Percentiles rank a stretch among this genome's conserved stretches.
Evolutionary conservation across 2,113 vertebrate genomes (phyloP).

Genomic region (Myodes glareolus): DNA sequence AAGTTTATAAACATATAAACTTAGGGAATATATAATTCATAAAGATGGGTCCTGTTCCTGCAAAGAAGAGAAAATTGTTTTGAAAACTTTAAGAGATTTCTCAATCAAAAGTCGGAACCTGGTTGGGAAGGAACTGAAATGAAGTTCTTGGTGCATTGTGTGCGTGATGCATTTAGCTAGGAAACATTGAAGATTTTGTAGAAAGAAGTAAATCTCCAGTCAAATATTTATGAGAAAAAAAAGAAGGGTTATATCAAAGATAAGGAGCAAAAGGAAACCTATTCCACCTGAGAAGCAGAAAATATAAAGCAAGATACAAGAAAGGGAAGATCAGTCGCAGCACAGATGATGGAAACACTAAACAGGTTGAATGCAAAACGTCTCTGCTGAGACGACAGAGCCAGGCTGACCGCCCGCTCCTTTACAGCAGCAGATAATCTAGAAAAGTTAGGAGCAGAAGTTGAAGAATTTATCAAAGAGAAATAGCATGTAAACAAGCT

Average conservation of each 20-base stretch:
- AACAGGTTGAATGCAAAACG: background rate
- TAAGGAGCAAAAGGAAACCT: background rate
- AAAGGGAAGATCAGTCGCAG: background rate
- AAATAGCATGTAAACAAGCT: background rate
- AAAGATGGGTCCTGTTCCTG: background rate
- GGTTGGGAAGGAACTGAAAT: constrained; percentile 9
- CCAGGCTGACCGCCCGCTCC: background rate
- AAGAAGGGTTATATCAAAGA: background rate
- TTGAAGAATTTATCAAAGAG: background rate
- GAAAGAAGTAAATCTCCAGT: background rate
- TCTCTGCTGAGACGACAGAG: constrained; percentile 5
- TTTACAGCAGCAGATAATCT: constrained; percentile 1
- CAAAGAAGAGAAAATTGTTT: background rate
- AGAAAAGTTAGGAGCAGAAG: constrained; percentile 12
- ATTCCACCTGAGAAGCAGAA: background rate
- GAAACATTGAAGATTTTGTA: constrained; percentile 33
- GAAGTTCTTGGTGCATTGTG: background rate
- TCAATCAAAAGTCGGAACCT: constrained; percentile 26
- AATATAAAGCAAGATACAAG: background rate
- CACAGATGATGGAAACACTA: background rate
- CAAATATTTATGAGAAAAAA: constrained; percentile 10
- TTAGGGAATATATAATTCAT: background rate
- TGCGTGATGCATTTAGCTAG: background rate
- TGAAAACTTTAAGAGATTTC: constrained; percentile 42
- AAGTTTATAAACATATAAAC: background rate